Evolutionary conservation across 2,113 vertebrate species (phyloP).

Genomic region (Aldabrachelys gigantea): DNA sequence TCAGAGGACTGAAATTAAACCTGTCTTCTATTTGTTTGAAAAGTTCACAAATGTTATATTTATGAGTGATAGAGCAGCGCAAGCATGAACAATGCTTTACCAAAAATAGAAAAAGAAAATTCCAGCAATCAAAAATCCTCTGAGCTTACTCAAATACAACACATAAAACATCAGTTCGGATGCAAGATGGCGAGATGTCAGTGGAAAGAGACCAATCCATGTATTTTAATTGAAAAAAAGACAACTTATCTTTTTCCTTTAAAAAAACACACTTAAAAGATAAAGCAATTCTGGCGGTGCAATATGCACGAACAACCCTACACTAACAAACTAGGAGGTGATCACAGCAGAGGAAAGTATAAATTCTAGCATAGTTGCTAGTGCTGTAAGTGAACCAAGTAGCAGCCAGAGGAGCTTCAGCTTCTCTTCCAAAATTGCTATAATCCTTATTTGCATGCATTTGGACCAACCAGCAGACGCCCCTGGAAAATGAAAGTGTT

Average conservation of each 20-base stretch:
- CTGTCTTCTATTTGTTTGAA: constrained; percentile 7
- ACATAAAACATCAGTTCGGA: not conserved
- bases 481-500: not conserved
- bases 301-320: not conserved
- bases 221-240: constrained; percentile 32
- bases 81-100: not conserved
- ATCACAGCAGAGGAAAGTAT: not conserved
- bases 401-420: not conserved
- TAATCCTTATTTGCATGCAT: not conserved
- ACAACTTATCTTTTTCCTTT: constrained; percentile 8
- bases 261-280: not conserved
- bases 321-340: not conserved
- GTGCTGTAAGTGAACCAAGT: rapidly evolving
- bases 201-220: not conserved
- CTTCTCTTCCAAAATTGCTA: not conserved
- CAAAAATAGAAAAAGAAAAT: not conserved
- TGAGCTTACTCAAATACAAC: constrained; percentile 45
- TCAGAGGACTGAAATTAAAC: not conserved
- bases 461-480: not conserved
- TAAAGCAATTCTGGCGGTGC: not conserved
- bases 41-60: constrained; percentile 16
- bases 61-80: constrained; percentile 24
- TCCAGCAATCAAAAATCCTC: not conserved
- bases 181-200: not conserved
- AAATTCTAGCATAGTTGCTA: not conserved